phyloP scores from a whole-genome alignment of 2,888 invertebrate species.

The Lithophane leautieri region DNA sequence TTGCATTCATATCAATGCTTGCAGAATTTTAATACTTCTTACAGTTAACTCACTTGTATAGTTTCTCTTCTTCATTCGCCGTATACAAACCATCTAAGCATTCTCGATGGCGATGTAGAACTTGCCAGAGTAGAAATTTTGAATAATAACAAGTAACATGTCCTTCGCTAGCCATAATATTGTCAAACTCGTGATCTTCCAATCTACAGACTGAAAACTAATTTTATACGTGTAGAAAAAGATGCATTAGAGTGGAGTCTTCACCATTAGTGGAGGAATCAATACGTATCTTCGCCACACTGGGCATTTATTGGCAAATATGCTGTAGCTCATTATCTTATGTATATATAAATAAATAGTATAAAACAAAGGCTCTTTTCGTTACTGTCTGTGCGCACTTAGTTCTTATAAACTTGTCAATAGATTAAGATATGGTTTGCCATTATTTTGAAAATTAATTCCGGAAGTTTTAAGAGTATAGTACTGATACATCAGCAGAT shows the following conservation, averaged over 20 bases:
- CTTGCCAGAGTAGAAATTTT: constrained; percentile 23
- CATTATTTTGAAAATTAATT: too few species aligned
- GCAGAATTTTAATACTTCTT: background rate
- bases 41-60: constrained; percentile 20
- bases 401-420: background rate
- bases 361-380: background rate
- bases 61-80: constrained; percentile 16
- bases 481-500: too few species aligned
- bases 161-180: constrained; percentile 15
- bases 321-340: too few species aligned
- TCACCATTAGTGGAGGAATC: background rate
- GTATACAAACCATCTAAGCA: constrained; percentile 30
- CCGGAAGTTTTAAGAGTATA: too few species aligned
- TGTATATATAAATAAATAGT: too few species aligned
- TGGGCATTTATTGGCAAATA: background rate
- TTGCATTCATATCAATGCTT: too few species aligned
- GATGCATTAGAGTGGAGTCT: background rate
- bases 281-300: background rate
- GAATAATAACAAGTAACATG: background rate
- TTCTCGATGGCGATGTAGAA: constrained; percentile 32
- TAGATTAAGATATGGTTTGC: too few species aligned
- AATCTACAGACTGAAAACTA: constrained; percentile 4
- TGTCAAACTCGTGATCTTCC: background rate
- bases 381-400: background rate
- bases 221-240: background rate